phyloP scores from a whole-genome alignment of 2,888 invertebrate species.

The Agapostemon virescens region DNA sequence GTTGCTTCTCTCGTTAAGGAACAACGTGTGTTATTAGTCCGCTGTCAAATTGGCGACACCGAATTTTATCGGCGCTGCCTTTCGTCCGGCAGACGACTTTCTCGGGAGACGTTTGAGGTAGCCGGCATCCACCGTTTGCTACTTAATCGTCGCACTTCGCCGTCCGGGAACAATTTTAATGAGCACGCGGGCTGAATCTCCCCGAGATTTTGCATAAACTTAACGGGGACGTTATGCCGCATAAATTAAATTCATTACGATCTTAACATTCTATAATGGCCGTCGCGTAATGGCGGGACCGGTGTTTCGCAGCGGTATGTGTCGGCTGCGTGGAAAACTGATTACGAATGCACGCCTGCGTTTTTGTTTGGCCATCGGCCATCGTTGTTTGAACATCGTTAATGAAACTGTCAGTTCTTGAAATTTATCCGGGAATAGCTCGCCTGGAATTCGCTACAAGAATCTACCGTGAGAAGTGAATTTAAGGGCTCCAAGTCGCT shows the following conservation, averaged over 20 bases:
- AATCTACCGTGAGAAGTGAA: not conserved
- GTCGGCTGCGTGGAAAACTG: not conserved
- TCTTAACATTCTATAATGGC: slow-evolving; percentile 12
- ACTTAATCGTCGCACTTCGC: not conserved
- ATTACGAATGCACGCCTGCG: not conserved
- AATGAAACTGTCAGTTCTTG: not conserved
- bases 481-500: not conserved
- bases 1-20: slow-evolving; percentile 3
- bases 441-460: not conserved
- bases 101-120: not conserved
- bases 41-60: slow-evolving; percentile 12
- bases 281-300: not conserved
- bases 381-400: not conserved
- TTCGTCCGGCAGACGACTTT: not conserved
- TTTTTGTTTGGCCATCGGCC: not conserved
- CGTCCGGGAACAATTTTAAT: slow-evolving; percentile 20
- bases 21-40: slow-evolving; percentile 21
- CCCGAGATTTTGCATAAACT: not conserved
- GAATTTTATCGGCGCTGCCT: not conserved
- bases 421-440: not conserved
- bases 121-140: not conserved
- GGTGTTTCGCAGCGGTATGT: not conserved
- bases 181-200: not conserved
- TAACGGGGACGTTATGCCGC: slow-evolving; percentile 7
- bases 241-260: slow-evolving; percentile 16